Evolutionary conservation across 2,113 vertebrate species (phyloP), one percentile per base, ranked within the genome.

Genomic region (Oostethus manadensis): DNA sequence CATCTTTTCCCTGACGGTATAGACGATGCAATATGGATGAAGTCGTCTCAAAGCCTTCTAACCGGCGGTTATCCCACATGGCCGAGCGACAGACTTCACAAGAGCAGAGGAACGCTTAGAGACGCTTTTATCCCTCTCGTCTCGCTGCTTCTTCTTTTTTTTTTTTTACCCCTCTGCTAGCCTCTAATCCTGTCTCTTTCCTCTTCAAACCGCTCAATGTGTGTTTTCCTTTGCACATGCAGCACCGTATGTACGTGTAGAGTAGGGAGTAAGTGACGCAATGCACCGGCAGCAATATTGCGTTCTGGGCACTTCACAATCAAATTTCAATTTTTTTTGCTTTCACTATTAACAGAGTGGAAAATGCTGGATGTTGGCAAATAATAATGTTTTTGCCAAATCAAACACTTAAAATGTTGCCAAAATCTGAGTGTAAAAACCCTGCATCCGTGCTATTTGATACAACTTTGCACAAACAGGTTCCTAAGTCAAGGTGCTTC

Each of bases 11-110:
- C 23, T 71, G 70, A 78, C 66, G 73, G 68, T 77, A 77, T 72
- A 74, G 71, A 70, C 40, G 60, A 86, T 87, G 80, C 64, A 84
- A 87, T 81, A 86, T 84, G 80, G 73, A 83, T 83, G 81, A 88
- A 75, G 21, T 66, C 35, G 59, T 73, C 85, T 81, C 68, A 78
- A 67, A 85, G 73, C 81, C 76, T 58, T 79, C 71, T 78, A 66
- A 79, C 74, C 57, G 62, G 59, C 60, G 63, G 54, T 63, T 7
- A 0, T 80, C 74, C 73, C 78, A 76, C 64, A 68, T 76, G 69
- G 60, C 70, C 33, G 15, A 59, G 70, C 47, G 68, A 85, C 76
- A 15, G 45, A 79, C 74, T 74, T 74, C 66, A 81, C 78, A 83
- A 47, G 61, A 58, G 66, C 56, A n/a, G 22, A 71, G 13, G 71